Evolutionary conservation across 2,797 vertebrate species (phyloP), one percentile per base, ranked within the genome.

Genomic region (Lycodopsis pacificus): DNA sequence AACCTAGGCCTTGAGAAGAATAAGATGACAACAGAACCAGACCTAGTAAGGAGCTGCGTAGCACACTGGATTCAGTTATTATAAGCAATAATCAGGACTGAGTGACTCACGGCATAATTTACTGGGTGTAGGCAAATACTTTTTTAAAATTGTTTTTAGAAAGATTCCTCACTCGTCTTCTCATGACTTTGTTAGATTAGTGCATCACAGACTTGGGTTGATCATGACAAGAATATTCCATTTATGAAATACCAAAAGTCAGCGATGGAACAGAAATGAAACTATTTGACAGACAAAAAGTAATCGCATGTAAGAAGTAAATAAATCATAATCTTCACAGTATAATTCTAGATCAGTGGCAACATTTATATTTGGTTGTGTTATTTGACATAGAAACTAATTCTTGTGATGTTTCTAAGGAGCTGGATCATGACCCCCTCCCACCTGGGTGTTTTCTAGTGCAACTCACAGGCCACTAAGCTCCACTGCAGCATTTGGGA

Each of bases 11-110:
- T 15, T 25, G 6, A 44, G 19, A 64, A 65, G n/a, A 71, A 62
- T n/a, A 58, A 49, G 32, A 66, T 53, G 25, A 73, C 38, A 68
- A 72, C 61, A 75, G 51, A 68, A 67, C 54, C 25, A 42, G 38
- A 32, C 14, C 42, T 7, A 54, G 22, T 32, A 51, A 58, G 65
- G 38, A 59, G 15, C 12, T 53, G 25, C 44, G 27, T 32, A 44
- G 51, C 34, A 65, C 20, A 46, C 5, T 32, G 38, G 51, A 70
- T 1, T 10, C 0, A 76, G 71, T 71, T 44, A 68, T 59, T 17
- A 46, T n/a, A 64, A 63, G 15, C 32, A 56, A 53, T 48, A 63
- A 83, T 42, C 38, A 36, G 32, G 22, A 71, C 10, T 48, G 2
- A 62, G 1, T 42, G 38, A 61, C 17, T 65, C 27, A 59, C 11